Conservation (phyloP, 1,140 invertebrate genomes). For the Choristoneura fumiferana region DNA sequence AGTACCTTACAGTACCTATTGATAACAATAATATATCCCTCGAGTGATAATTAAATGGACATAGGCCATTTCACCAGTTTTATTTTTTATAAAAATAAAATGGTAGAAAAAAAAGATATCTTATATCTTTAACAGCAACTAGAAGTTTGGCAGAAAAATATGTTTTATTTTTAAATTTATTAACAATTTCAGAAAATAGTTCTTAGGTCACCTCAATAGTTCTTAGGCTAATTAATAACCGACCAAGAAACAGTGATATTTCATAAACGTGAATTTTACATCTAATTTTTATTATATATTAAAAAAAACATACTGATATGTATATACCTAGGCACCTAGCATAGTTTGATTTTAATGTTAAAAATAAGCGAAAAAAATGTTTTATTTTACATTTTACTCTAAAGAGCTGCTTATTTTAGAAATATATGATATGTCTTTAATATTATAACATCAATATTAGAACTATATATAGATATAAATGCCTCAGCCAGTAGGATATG, state of each 20-base stretch:
- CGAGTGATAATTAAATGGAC: conserved; percentile 22
- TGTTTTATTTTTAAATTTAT: conserved; percentile 30
- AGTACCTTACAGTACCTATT: conserved; percentile 34
- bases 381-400: conserved; percentile 34
- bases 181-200: conserved; percentile 57
- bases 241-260: conserved; percentile 29
- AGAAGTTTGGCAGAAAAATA: conserved; percentile 57
- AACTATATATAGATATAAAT: conserved; percentile 53
- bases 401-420: conserved; percentile 44
- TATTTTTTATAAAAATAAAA: conserved; percentile 20
- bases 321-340: conserved; percentile 63
- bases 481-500: conserved; percentile 73
- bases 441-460: conserved; percentile 58
- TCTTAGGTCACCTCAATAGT: conserved; percentile 36
- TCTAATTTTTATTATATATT: conserved; percentile 17
- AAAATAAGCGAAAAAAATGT: conserved; percentile 19
- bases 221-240: no score
- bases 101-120: conserved; percentile 49
- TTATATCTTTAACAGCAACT: conserved; percentile 55
- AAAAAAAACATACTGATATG: conserved; percentile 42
- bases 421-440: conserved; percentile 36
- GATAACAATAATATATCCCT: conserved; percentile 41
- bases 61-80: conserved; percentile 44
- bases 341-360: conserved; percentile 28
- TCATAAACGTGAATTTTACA: conserved; percentile 23